A percentile compares a stretch with the other conserved stretches of the same genome.
phyloP scores from a whole-genome alignment of 2,113 vertebrate genomes.

The Forbesichthys papilliferus region DNA sequence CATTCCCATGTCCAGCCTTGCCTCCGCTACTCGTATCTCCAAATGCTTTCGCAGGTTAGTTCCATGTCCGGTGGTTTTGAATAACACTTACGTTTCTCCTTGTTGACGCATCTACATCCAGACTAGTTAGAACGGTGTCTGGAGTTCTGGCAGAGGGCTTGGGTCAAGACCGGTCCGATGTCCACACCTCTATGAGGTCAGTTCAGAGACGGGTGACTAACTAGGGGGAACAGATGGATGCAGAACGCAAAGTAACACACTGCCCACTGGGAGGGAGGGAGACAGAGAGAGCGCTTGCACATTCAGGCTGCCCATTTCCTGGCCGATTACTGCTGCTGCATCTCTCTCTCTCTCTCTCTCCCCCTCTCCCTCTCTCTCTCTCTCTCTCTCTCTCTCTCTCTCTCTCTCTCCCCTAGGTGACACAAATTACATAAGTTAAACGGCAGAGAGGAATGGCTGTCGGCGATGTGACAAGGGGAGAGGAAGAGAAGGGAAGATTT shows the following conservation, averaged over 20 bases:
- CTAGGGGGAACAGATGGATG: slow-evolving; percentile 57
- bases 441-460: not conserved
- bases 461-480: slow-evolving; percentile 24
- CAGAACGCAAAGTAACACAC: slow-evolving; percentile 56
- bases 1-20: slow-evolving; percentile 40
- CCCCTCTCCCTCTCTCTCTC: slow-evolving; percentile 19
- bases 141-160: slow-evolving; percentile 19
- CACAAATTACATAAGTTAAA: slow-evolving; percentile 53
- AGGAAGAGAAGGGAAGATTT: slow-evolving; percentile 5
- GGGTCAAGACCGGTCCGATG: slow-evolving; percentile 35
- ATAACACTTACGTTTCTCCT: slow-evolving; percentile 8
- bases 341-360: slow-evolving; percentile 49
- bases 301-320: slow-evolving; percentile 70
- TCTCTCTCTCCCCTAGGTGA: slow-evolving; percentile 11
- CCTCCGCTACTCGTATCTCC: slow-evolving; percentile 43
- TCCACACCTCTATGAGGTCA: slow-evolving; percentile 74
- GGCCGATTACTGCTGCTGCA: slow-evolving; percentile 71
- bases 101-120: slow-evolving; percentile 4
- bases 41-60: slow-evolving; percentile 65
- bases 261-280: slow-evolving; percentile 51
- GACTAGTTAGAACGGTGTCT: slow-evolving; percentile 10
- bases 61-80: slow-evolving; percentile 60
- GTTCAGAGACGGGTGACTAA: slow-evolving; percentile 31
- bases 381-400: slow-evolving; percentile 34
- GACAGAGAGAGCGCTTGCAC: slow-evolving; percentile 42